A percentile compares a stretch with the other conserved stretches of the same genome.
These are phyloP conservation scores for Mechanitis messenoides DNA, from an alignment of 2,888 invertebrate species.

Conservation along the genomic window DNA sequence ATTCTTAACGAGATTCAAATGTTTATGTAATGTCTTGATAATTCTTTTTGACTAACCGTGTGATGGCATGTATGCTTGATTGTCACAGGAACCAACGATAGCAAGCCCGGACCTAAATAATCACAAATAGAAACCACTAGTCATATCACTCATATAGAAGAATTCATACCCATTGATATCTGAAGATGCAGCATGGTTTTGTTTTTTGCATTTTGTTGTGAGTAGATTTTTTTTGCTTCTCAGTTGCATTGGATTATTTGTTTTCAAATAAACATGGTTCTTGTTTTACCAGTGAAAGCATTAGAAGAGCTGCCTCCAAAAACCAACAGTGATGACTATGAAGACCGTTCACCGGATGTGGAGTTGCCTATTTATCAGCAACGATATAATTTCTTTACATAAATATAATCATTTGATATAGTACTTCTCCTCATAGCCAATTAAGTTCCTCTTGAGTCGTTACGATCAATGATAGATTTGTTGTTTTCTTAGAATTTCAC, in stretches of 20 bases:
- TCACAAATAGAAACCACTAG: slow-evolving; percentile 25
- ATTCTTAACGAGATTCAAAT: background rate
- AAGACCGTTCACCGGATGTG: slow-evolving; percentile 85
- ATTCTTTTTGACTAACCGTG: slow-evolving; percentile 42
- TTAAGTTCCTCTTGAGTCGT: background rate
- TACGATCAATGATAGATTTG: too few species aligned
- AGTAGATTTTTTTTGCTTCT: slow-evolving; percentile 55
- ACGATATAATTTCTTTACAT: slow-evolving; percentile 88
- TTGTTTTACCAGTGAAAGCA: slow-evolving; percentile 80
- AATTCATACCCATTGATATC: slow-evolving; percentile 48
- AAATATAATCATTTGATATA: slow-evolving; percentile 33
- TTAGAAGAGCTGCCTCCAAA: slow-evolving; percentile 82
- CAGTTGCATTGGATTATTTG: slow-evolving; percentile 31
- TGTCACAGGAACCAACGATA: slow-evolving; percentile 73
- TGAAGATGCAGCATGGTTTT: slow-evolving; percentile 62
- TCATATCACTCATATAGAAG: slow-evolving; percentile 39
- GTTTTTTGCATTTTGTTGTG: slow-evolving; percentile 74
- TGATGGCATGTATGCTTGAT: slow-evolving; percentile 70
- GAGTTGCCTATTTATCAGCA: slow-evolving; percentile 91
- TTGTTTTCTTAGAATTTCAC: too few species aligned
- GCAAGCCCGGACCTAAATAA: slow-evolving; percentile 67
- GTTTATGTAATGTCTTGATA: slow-evolving; percentile 19
- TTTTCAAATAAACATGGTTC: slow-evolving; percentile 21
- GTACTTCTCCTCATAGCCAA: background rate
- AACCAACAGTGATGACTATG: slow-evolving; percentile 78